These are phyloP conservation scores for Xylocopa sonorina DNA, from an alignment of 1,140 invertebrate species.

Conservation along the genomic window DNA sequence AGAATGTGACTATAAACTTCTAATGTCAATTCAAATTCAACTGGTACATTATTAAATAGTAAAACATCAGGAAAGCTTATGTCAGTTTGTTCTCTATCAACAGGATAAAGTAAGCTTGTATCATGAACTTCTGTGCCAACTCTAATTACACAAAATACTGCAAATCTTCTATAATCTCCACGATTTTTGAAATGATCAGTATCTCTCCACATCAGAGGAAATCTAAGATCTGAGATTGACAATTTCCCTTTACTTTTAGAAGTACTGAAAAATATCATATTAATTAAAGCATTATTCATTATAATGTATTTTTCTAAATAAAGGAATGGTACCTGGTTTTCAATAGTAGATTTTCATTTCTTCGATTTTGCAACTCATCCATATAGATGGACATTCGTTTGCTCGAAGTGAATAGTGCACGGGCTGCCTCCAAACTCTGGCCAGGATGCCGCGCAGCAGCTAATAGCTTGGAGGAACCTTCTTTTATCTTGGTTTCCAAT, in stretches of 20 bases:
- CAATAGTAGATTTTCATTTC: conserved; percentile 75
- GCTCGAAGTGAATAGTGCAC: conserved; percentile 86
- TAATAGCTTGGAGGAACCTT: conserved; percentile 87
- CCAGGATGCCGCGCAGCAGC: conserved; percentile 86
- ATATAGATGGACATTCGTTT: conserved; percentile 87
- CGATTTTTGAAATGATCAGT: conserved; percentile 89
- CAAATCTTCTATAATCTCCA: conserved; percentile 87
- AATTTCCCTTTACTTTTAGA: conserved; percentile 77
- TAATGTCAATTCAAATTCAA: conserved; percentile 86
- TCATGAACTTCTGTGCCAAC: conserved; percentile 88
- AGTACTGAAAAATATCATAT: conserved; percentile 52
- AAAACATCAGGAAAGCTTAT: conserved; percentile 87
- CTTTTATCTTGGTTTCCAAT: conserved; percentile 88
- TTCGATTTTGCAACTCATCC: conserved; percentile 85
- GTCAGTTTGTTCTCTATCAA: conserved; percentile 88
- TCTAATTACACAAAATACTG: conserved; percentile 87
- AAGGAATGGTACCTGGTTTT: conserved; percentile 51
- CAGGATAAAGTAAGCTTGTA: conserved; percentile 85
- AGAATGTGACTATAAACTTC: conserved; percentile 88
- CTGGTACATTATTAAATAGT: conserved; percentile 85
- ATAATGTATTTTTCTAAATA: neutral
- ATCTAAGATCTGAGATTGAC: conserved; percentile 85
- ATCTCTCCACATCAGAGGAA: conserved; percentile 89
- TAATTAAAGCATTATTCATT: neutral
- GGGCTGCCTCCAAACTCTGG: conserved; percentile 87